Evolutionary conservation across 2,888 invertebrate species (phyloP), one percentile per base, ranked within the genome.

Genomic region (Trachelus stipa): DNA sequence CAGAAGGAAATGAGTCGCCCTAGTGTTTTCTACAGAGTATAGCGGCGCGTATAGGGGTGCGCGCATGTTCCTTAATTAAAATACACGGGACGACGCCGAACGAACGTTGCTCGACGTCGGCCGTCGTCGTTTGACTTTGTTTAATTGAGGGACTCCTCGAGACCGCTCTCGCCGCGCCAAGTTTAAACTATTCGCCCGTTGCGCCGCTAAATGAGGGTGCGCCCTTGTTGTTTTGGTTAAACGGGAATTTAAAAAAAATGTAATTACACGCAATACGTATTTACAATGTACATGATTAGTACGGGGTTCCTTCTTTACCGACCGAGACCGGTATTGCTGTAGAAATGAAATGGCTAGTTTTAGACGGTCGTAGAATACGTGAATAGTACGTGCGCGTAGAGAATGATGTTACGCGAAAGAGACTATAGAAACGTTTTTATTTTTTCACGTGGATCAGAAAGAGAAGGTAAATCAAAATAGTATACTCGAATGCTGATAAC

Each of bases 41-140:
- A 6, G 40, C 23, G 40, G 40, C 40, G 40, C 40, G 40, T 56
- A 23, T 56, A 56, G 15, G 40, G 35, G 35, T 23, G 40, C 23
- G 23, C 34, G 74, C 35, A 83, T 82, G 82, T 85, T 84, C 83
- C 85, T 86, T 85, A 87, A 87, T 87, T 86, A 88, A 88, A 84
- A 85, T 69, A 31, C 74, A 69, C 74, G 31, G 15, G 40, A 23
- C 23, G 23, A 56, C 40, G 40, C 4, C 40, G 40, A 56, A 56
- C 40, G 40, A 56, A 56, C 23, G 40, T 35, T 35, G 23, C 40
- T 56, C 23, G 40, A 0, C 40, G 40, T 56, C 40, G 40, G 15
- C 40, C 40, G 40, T 15, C 23, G 40, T 56, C 15, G 40, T 56
- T 56, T 56, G 40, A 56, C 15, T 56, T 56, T 56, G 40, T 56